These are phyloP conservation scores for Eupithecia inturbata DNA, from an alignment of 2,888 invertebrate species.

Conservation along the genomic window DNA sequence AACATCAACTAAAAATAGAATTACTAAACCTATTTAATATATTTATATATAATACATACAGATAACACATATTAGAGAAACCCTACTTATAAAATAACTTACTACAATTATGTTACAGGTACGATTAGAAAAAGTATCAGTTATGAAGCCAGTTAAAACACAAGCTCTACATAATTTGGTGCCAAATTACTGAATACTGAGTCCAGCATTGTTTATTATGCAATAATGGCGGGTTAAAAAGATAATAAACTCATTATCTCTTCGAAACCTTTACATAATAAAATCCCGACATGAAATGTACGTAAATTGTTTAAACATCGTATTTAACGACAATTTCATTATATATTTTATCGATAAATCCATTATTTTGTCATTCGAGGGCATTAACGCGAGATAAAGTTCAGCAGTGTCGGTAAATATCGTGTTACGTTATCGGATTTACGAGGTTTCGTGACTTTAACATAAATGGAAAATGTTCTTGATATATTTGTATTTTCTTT, in stretches of 20 bases:
- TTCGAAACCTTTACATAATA: background rate
- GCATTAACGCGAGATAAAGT: constrained; percentile 28
- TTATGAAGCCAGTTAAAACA: too few relatives aligned
- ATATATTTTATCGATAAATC: constrained; percentile 32
- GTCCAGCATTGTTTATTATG: too few relatives aligned
- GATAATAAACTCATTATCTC: constrained; percentile 1
- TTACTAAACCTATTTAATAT: too few relatives aligned
- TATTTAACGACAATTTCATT: constrained; percentile 15
- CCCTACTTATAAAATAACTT: too few relatives aligned
- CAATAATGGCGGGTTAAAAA: background rate
- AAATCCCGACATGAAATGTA: constrained; percentile 10
- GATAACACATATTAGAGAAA: too few relatives aligned
- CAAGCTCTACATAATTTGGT: too few relatives aligned
- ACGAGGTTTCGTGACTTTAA: constrained; percentile 9
- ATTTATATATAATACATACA: too few relatives aligned
- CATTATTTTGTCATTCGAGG: constrained; percentile 25
- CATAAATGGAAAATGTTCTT: background rate
- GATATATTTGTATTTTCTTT: too few relatives aligned
- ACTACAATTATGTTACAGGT: too few relatives aligned
- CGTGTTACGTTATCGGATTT: constrained; percentile 27
- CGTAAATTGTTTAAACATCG: constrained; percentile 9
- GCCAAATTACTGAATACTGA: too few relatives aligned
- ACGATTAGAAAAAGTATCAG: too few relatives aligned
- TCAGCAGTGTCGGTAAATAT: constrained; percentile 26
- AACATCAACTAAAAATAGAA: too few relatives aligned